Conservation (phyloP, 2,888 invertebrate species). For the Argyra leucocephala region DNA sequence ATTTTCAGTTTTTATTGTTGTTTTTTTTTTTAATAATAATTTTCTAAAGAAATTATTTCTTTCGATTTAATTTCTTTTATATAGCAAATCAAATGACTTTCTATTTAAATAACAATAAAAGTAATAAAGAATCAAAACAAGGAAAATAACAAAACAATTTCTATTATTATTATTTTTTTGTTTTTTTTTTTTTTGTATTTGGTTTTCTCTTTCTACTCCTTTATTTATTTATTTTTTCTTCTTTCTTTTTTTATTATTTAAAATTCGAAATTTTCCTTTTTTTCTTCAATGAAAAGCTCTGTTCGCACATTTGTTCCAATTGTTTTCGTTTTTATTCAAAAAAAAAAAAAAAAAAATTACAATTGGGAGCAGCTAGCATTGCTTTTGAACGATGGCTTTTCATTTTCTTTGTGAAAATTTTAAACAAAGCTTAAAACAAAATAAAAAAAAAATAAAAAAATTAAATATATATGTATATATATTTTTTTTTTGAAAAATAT, state of each 20-base stretch:
- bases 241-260: background rate
- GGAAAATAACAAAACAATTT: background rate
- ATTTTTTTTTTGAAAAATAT: background rate
- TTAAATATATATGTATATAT: too few species aligned
- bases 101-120: constrained; percentile 6
- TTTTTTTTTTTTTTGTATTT: background rate
- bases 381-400: constrained; percentile 6
- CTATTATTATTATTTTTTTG: background rate
- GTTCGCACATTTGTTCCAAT: constrained; percentile 6
- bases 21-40: background rate
- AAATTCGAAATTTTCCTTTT: background rate
- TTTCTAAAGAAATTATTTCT: constrained; percentile 3
- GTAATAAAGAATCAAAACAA: constrained; percentile 3
- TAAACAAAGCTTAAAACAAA: background rate
- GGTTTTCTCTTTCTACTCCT: background rate
- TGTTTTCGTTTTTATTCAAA: background rate
- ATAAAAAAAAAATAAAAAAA: background rate
- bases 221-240: background rate
- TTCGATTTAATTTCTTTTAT: constrained; percentile 4
- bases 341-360: background rate
- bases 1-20: too few species aligned
- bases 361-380: constrained; percentile 2
- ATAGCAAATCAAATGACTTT: constrained; percentile 6
- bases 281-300: constrained; percentile 1
- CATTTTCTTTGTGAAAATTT: constrained; percentile 6